Evolutionary conservation across 2,888 invertebrate genomes (phyloP).

Genomic region (Thysanoteuthis rhombus): DNA sequence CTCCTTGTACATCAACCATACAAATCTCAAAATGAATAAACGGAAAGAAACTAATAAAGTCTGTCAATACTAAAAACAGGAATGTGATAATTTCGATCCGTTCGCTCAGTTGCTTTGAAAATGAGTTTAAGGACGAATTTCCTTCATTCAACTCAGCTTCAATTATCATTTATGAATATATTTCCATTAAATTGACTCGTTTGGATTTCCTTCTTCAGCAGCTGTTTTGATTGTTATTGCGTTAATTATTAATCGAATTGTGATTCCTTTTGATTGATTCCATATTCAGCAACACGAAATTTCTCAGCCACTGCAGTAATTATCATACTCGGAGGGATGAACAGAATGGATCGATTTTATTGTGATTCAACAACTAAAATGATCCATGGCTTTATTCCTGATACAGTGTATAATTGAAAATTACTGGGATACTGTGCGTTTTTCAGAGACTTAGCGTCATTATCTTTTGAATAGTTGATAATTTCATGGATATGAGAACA

Average conservation of each 20-base stretch:
- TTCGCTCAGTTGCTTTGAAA: neutral
- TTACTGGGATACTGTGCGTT: neutral
- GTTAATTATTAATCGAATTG: neutral
- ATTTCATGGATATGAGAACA: neutral
- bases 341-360: neutral
- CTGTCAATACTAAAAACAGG: neutral
- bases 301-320: neutral
- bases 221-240: neutral
- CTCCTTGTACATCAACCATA: neutral
- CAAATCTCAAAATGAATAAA: neutral
- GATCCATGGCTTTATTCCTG: neutral
- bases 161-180: conserved; percentile 12
- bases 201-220: neutral
- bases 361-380: neutral
- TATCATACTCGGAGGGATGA: neutral
- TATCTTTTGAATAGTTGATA: fast-evolving
- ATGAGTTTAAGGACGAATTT: neutral
- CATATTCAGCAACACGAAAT: neutral
- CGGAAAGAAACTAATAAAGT: neutral
- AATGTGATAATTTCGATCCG: neutral
- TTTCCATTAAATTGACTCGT: neutral
- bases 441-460: neutral
- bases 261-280: neutral
- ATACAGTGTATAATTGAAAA: neutral
- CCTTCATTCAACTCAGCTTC: neutral